These are phyloP conservation scores for Ceramica pisi DNA, from an alignment of 2,888 invertebrate genomes.

Conservation along the genomic window DNA sequence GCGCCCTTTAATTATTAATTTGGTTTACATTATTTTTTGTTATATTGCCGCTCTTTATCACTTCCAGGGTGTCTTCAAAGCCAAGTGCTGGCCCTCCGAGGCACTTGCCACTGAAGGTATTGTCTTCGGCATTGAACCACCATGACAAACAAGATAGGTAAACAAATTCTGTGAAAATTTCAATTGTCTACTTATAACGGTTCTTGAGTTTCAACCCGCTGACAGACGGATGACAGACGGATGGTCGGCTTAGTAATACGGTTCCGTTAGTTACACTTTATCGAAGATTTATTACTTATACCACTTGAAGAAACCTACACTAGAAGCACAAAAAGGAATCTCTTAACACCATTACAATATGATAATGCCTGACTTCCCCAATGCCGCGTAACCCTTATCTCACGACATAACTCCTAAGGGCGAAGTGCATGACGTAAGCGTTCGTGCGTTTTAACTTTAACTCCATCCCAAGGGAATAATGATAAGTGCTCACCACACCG, in stretches of 20 bases:
- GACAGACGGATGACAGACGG: too few relatives aligned
- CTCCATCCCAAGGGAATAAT: conserved; percentile 34
- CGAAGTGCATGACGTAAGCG: conserved; percentile 49
- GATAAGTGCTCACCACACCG: conserved; percentile 43
- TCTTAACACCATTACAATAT: conserved; percentile 23
- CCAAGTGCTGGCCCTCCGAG: conserved; percentile 94
- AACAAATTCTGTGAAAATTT: too few relatives aligned
- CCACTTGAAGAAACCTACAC: neutral
- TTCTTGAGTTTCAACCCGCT: too few relatives aligned
- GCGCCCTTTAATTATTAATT: too few relatives aligned
- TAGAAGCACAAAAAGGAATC: conserved; percentile 6
- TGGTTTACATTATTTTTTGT: too few relatives aligned
- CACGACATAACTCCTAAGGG: conserved; percentile 26
- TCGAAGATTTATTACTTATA: too few relatives aligned
- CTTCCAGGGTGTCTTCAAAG: conserved; percentile 94
- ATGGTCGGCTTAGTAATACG: too few relatives aligned
- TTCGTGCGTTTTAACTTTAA: conserved; percentile 49
- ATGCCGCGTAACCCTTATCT: conserved; percentile 39
- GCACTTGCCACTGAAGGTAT: conserved; percentile 93
- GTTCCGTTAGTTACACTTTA: too few relatives aligned
- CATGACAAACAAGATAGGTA: too few relatives aligned
- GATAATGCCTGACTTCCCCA: conserved; percentile 33
- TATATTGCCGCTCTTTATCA: too few relatives aligned
- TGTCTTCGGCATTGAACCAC: conserved; percentile 97
- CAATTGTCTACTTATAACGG: too few relatives aligned